These are phyloP conservation scores for Gymnorhina tibicen DNA, from an alignment of 2,113 vertebrate species.

Conservation along the genomic window DNA sequence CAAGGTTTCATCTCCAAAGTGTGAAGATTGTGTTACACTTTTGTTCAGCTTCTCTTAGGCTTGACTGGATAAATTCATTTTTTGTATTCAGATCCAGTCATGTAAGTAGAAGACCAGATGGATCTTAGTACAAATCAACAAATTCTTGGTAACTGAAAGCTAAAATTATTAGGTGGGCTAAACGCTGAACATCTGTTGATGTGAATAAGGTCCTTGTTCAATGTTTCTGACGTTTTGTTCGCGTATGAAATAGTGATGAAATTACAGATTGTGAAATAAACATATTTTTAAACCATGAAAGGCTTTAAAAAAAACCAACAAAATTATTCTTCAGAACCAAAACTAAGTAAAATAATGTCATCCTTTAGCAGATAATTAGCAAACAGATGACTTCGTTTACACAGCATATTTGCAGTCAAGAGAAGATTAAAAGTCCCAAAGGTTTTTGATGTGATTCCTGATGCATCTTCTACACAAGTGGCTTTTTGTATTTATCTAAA, in stretches of 20 bases:
- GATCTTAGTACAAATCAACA: slow-evolving; percentile 59
- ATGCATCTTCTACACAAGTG: background rate
- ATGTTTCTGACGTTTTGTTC: slow-evolving; percentile 54
- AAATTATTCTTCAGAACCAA: background rate
- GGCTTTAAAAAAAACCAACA: background rate
- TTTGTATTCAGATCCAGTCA: slow-evolving; percentile 66
- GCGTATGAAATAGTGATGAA: slow-evolving; percentile 51
- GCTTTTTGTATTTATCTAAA: slow-evolving; percentile 15
- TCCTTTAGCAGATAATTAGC: slow-evolving; percentile 50
- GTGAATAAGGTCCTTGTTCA: slow-evolving; percentile 60
- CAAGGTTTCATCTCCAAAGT: slow-evolving; percentile 26
- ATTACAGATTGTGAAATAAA: slow-evolving; percentile 50
- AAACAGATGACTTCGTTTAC: slow-evolving; percentile 54
- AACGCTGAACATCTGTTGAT: slow-evolving; percentile 72
- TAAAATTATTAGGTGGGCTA: slow-evolving; percentile 64
- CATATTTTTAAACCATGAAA: slow-evolving; percentile 29
- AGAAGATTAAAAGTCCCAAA: slow-evolving; percentile 42
- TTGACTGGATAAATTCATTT: slow-evolving; percentile 64
- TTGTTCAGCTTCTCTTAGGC: slow-evolving; percentile 47
- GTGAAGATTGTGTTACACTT: slow-evolving; percentile 54
- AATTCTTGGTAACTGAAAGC: slow-evolving; percentile 70
- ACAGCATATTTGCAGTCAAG: slow-evolving; percentile 35
- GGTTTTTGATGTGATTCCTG: slow-evolving; percentile 16
- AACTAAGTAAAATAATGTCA: slow-evolving; percentile 26
- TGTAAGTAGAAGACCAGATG: slow-evolving; percentile 67